Percentiles rank a stretch among this genome's conserved stretches.
phyloP scores from a whole-genome alignment of 2,797 vertebrate species.

The Poecilia velifera region DNA sequence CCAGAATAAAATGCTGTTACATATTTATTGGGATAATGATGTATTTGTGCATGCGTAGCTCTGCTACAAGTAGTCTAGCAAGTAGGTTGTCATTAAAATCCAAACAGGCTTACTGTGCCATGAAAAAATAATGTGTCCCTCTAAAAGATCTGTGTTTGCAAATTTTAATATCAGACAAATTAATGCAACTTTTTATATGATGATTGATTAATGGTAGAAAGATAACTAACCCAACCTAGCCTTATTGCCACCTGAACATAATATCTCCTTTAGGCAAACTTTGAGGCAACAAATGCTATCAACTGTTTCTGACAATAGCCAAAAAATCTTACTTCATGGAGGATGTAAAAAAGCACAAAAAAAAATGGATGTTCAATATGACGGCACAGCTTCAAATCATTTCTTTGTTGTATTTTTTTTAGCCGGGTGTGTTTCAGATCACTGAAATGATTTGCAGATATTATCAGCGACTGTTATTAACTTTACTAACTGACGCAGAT shows the following conservation, averaged over 20 bases:
- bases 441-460: neutral
- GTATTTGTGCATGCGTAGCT: neutral
- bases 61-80: neutral
- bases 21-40: neutral
- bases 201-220: neutral
- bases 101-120: neutral
- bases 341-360: neutral
- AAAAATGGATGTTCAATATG: neutral
- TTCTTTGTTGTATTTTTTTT: neutral
- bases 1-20: neutral
- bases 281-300: neutral
- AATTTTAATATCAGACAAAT: neutral
- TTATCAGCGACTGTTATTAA: neutral
- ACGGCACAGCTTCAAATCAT: neutral
- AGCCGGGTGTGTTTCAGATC: neutral
- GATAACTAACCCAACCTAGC: neutral
- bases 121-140: neutral
- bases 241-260: neutral
- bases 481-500: neutral
- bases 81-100: neutral
- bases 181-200: neutral
- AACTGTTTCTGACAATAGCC: neutral
- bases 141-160: neutral
- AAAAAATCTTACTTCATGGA: neutral
- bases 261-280: neutral